These are phyloP conservation scores for Tragopan temminckii DNA, from an alignment of 2,797 vertebrate species.

Conservation along the genomic window DNA sequence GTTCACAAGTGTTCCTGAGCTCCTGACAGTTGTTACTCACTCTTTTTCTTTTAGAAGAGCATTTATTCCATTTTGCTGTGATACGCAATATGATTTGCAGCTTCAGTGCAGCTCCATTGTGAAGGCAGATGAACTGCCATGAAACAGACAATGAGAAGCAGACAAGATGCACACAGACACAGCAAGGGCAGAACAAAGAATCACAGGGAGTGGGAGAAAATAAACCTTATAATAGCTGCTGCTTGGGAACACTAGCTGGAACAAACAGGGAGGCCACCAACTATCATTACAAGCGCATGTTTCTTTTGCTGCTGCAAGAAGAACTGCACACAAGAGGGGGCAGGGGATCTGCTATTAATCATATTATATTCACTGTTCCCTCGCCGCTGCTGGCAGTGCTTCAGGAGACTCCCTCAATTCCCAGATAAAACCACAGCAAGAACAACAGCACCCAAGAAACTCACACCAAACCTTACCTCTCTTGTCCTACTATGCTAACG, in stretches of 20 bases:
- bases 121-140: background rate
- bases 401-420: constrained; percentile 2
- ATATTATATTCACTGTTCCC: constrained; percentile 66
- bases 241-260: constrained; percentile 45
- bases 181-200: constrained; percentile 51
- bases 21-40: background rate
- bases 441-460: background rate
- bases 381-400: constrained; percentile 12
- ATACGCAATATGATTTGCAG: background rate
- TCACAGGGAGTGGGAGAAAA: constrained; percentile 15
- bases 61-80: background rate
- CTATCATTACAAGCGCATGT: constrained; percentile 15
- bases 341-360: constrained; percentile 69
- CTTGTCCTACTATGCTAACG: background rate
- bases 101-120: background rate
- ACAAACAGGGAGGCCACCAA: constrained; percentile 44
- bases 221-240: constrained; percentile 22
- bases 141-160: background rate
- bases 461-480: background rate
- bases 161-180: background rate
- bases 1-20: background rate
- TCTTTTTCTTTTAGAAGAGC: background rate
- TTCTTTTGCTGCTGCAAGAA: constrained; percentile 53
- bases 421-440: constrained; percentile 23
- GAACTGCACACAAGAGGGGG: constrained; percentile 38